Percentiles rank a stretch among this genome's conserved stretches.
phyloP scores from a whole-genome alignment of 2,797 vertebrate genomes.

The Tolypeutes matacus region DNA sequence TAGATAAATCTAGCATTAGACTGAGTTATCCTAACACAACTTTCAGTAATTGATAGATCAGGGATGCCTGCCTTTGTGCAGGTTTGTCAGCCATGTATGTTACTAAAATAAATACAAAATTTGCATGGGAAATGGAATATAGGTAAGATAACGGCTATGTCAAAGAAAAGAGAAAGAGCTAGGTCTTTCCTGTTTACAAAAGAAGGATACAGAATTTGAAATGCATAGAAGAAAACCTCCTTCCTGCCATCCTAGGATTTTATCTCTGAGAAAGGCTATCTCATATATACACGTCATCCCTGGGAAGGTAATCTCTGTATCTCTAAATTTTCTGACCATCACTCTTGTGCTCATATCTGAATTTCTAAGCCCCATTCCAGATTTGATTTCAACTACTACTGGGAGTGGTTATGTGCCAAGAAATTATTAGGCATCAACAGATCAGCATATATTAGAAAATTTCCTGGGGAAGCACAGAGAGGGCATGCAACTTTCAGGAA shows the following conservation, averaged over 20 bases:
- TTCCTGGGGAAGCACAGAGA: fast-evolving
- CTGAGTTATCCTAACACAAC: neutral
- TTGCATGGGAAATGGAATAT: neutral
- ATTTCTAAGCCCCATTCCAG: neutral
- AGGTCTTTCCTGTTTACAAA: neutral
- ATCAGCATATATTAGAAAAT: fast-evolving
- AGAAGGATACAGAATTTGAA: neutral
- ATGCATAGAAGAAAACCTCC: neutral
- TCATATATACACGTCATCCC: fast-evolving
- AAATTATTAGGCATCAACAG: neutral
- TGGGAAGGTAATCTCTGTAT: too few relatives aligned
- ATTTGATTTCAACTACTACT: neutral
- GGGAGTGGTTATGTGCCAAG: neutral
- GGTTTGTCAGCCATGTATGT: fast-evolving
- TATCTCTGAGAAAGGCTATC: fast-evolving
- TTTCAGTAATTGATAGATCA: neutral
- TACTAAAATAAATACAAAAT: neutral
- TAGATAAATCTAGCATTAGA: neutral
- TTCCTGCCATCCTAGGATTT: neutral
- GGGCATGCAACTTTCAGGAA: fast-evolving
- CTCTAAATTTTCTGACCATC: neutral
- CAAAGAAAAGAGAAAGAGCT: neutral
- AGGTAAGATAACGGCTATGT: neutral
- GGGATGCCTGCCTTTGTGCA: fast-evolving
- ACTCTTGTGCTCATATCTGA: neutral